Evolutionary conservation across 2,113 vertebrate species (phyloP), one percentile per base, ranked within the genome.

Genomic region (Mastomys natalensis): DNA sequence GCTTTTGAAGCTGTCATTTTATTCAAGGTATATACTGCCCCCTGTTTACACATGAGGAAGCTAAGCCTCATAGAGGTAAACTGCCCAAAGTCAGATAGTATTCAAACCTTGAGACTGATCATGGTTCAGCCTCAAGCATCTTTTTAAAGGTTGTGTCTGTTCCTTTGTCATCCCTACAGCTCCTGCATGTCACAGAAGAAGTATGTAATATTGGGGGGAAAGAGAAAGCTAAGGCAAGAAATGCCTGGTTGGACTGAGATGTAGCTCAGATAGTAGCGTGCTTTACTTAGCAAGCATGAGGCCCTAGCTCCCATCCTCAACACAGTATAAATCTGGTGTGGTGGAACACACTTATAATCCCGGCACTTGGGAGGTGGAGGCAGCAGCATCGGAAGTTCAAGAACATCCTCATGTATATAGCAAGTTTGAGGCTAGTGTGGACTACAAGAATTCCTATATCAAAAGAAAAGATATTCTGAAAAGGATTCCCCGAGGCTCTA

Each of bases 11-110:
- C 31, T 15, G 40, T 78, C 76, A 19, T 31, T 70, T 87, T 64
- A 55, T 51, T 80, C 45, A 76, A 86, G 60, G 34, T 88, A n/a
- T 37, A 64, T 4, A 77, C 9, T 37, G 53, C 76, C 40, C 24
- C 4, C 29, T 24, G 72, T 93, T 76, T 66, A 68, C n/a, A 43
- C 22, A 16, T 11, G n/a, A 94, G 68, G 45, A 94, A 90, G 87
- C 87, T 53, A 66, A 81, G 29, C 94, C 66, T 72, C 78, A 74
- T 13, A 82, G 21, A 90, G 21, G 62, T 43, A 85, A 95, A 81
- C 7, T 19, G 53, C 60, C 51, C 51, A 21, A 60, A 64, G 34
- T 5, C 94, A n/a, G 73, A 73, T 87, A 90, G 24, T 80, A 51
- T 82, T 31, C 66, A 87, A 31, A 26, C 62, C 84, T 73, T 89